phyloP scores from a whole-genome alignment of 35 echinoderm and acorn worm species.

The Heliocidaris tuberculata region DNA sequence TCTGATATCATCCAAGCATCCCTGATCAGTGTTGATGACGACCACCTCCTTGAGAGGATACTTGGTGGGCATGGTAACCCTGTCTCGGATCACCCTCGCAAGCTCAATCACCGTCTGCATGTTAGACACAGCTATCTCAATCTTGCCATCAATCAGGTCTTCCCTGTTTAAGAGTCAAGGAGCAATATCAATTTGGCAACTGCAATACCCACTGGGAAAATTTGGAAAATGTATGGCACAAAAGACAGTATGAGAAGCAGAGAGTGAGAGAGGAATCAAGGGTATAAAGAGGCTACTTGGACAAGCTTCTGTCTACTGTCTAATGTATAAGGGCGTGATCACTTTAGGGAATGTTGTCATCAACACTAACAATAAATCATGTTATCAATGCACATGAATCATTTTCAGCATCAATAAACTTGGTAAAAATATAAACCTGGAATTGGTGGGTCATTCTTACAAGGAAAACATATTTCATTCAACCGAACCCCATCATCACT shows the following conservation, averaged over 20 bases:
- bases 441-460: too few species aligned
- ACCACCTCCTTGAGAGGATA: slow-evolving; percentile 95
- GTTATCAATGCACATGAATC: too few species aligned
- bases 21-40: slow-evolving; percentile 75
- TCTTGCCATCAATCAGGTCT: slow-evolving; percentile 83
- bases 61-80: slow-evolving; percentile 94
- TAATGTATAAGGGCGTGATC: too few species aligned
- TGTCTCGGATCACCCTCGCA: slow-evolving; percentile 78
- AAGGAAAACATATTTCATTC: too few species aligned
- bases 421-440: too few species aligned
- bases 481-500: not conserved
- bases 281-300: too few species aligned
- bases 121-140: slow-evolving; percentile 79
- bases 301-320: too few species aligned
- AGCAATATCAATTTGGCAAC: not conserved
- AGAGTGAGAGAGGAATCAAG: too few species aligned
- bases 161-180: slow-evolving; percentile 54
- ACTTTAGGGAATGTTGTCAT: too few species aligned
- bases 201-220: not conserved
- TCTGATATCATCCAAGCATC: slow-evolving; percentile 78
- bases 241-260: too few species aligned
- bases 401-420: too few species aligned
- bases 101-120: slow-evolving; percentile 98
- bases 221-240: not conserved
- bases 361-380: too few species aligned